Evolutionary conservation across 2,797 vertebrate species (phyloP), one percentile per base, ranked within the genome.

Genomic region (Anguilla anguilla): DNA sequence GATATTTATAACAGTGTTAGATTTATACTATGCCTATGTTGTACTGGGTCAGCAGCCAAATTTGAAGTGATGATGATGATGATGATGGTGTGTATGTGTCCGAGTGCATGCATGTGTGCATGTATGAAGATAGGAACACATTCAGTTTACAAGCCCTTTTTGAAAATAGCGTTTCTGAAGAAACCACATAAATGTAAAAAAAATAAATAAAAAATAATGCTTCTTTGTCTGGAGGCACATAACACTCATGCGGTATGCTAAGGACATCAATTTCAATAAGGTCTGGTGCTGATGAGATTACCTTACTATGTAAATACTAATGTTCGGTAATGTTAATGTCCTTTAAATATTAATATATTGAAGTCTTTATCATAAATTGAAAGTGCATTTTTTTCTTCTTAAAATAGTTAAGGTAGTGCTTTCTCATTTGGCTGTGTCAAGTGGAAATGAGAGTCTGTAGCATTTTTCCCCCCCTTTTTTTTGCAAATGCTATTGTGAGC

Each of bases 361-460:
- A 74, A 74, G 69, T 74, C 35, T 79, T 79, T 79, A 39, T 15
- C 35, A 79, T 79, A 79, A 19, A 79, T 79, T 79, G 15, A 79
- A 79, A 79, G 35, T 46, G 39, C 35, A 79, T 43, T 13, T 19
- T 77, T 77, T 31, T 46, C 43, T 46, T 43, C 11, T 13, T 43
- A 79, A 79, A 79, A 79, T 17, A 2, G 31, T 39, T 43, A 79
- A 31, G 39, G 4, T 35, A 39, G 72, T 77, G 72, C 39, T 82
- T 82, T 82, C 79, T 25, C 79, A 49, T 82, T 25, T 82, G 79
- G 43, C 46, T 10, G 46, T 51, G 25, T 82, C 43, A 82, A 46
- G 15, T 49, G 11, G 17, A 46, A 43, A 46, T 81, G 77, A 51
- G 79, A 25, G 46, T 39, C 31, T 39, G 74, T 51, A n/a, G 10